Conservation (phyloP, 2,113 vertebrate genomes). For the Gadus chalcogrammus region DNA sequence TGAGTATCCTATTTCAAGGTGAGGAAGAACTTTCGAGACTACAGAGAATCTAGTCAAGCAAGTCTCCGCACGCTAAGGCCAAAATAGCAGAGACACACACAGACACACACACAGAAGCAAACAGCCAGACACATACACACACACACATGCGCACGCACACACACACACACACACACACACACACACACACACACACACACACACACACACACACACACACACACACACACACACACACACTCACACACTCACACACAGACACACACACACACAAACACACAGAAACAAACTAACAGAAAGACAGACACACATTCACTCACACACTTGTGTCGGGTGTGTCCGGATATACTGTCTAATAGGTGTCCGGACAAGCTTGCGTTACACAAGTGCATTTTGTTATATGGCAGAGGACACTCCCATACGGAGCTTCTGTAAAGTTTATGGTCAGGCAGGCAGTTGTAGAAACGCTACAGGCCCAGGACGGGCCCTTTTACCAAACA, state of each 20-base stretch:
- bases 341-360: not conserved
- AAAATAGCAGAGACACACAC: not conserved
- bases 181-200: constrained; percentile 19
- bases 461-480: not conserved
- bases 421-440: not conserved
- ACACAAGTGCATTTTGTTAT: not conserved
- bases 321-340: not conserved
- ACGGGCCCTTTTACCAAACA: not conserved
- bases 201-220: not conserved
- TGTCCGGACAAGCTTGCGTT: not conserved
- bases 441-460: not conserved
- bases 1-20: not conserved
- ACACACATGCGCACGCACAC: constrained; percentile 8
- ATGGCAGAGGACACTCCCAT: too few species aligned
- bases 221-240: constrained; percentile 5
- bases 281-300: not conserved
- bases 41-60: not conserved
- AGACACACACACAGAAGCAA: constrained; percentile 9
- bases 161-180: constrained; percentile 2
- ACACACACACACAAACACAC: constrained; percentile 7
- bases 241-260: constrained; percentile 13
- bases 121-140: not conserved
- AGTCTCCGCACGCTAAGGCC: constrained; percentile 11
- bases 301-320: constrained; percentile 16
- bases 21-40: constrained; percentile 13